A percentile compares a stretch with the other conserved stretches of the same genome.
phyloP scores from a whole-genome alignment of 2,113 vertebrate species.

The Sciurus niger region DNA sequence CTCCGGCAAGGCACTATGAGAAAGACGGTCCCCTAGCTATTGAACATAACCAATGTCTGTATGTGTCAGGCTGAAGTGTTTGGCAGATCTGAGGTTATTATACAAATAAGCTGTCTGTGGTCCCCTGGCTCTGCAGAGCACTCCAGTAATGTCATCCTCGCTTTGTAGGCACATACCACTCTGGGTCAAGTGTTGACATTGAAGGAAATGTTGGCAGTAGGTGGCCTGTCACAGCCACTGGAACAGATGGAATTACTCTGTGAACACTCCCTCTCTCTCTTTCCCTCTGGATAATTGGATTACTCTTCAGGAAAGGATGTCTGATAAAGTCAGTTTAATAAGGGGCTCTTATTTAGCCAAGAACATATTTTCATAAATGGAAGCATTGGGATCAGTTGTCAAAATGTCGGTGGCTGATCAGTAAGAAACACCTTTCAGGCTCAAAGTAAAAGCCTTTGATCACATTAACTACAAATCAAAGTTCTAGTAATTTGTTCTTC shows the following conservation, averaged over 20 bases:
- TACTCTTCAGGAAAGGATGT: conserved; percentile 52
- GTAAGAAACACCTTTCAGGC: neutral
- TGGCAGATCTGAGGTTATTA: conserved; percentile 13
- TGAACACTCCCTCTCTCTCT: neutral
- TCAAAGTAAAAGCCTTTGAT: neutral
- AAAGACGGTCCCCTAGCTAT: neutral
- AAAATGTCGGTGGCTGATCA: conserved; percentile 5
- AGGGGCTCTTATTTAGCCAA: neutral
- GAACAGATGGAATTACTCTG: conserved; percentile 65
- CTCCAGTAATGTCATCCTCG: conserved; percentile 54
- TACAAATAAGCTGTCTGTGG: conserved; percentile 13
- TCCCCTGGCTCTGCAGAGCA: conserved; percentile 48
- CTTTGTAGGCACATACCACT: conserved; percentile 28
- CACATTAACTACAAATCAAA: conserved; percentile 24
- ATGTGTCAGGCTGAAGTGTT: neutral
- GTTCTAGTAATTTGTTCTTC: neutral
- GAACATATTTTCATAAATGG: conserved; percentile 50
- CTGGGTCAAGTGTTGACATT: conserved; percentile 55
- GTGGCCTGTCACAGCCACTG: conserved; percentile 42
- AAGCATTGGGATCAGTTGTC: conserved; percentile 6
- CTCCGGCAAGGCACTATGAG: neutral
- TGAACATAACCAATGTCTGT: neutral
- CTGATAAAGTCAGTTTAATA: conserved; percentile 21
- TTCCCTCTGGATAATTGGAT: neutral
- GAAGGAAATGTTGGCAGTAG: conserved; percentile 62